Evolutionary conservation across 2,113 vertebrate species (phyloP).

Genomic region (Nettapus auritus): DNA sequence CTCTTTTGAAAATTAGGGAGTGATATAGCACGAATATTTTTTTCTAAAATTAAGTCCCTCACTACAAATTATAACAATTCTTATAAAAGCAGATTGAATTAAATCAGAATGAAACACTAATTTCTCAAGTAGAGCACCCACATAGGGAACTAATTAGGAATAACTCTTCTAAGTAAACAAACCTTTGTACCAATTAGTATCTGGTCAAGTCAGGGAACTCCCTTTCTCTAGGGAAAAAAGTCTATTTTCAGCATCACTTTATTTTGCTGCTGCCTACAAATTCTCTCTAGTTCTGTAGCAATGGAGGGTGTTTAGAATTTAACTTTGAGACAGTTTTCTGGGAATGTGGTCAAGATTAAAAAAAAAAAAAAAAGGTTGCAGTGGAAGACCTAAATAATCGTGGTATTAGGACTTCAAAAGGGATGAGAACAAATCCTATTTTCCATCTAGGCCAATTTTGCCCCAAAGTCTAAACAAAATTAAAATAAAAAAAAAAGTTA

Average conservation of each 20-base stretch:
- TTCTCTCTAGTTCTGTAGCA: not conserved
- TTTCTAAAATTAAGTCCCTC: not conserved
- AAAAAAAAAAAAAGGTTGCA: not conserved
- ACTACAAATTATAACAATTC: conserved; percentile 1
- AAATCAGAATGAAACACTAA: conserved; percentile 43
- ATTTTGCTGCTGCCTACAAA: conserved; percentile 14
- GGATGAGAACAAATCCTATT: not conserved
- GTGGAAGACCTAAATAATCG: not conserved
- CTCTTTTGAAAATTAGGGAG: not conserved
- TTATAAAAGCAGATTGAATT: conserved; percentile 12
- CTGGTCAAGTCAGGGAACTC: conserved; percentile 42
- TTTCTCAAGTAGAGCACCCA: conserved; percentile 53
- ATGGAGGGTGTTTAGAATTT: not conserved
- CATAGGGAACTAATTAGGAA: conserved; percentile 45
- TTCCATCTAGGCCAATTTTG: not conserved
- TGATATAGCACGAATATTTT: not conserved
- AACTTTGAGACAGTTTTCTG: not conserved
- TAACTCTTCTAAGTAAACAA: conserved; percentile 48
- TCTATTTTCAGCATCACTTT: not conserved
- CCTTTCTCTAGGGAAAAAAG: conserved; percentile 6
- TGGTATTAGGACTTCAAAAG: conserved; percentile 15
- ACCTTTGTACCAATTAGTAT: conserved; percentile 44
- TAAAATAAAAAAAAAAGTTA: not conserved
- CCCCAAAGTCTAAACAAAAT: conserved; percentile 26
- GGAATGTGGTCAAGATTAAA: not conserved